These are phyloP conservation scores for Xerus rutilus DNA, from an alignment of 2,797 vertebrate species.

Conservation along the genomic window DNA sequence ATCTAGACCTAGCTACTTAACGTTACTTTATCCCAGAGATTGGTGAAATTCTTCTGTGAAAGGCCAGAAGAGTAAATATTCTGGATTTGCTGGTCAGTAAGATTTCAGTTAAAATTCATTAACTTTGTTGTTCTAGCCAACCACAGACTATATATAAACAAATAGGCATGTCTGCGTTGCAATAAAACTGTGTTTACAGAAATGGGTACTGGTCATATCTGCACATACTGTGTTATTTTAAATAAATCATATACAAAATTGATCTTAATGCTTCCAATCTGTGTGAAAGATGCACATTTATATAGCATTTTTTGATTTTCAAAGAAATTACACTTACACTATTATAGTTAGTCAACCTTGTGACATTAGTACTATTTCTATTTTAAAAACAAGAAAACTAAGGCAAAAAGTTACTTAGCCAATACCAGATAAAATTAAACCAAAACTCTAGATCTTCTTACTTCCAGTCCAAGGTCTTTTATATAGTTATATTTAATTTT, in stretches of 20 bases:
- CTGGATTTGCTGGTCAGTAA: conserved; percentile 35
- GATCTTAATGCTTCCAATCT: conserved; percentile 21
- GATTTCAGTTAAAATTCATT: background rate
- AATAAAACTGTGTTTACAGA: conserved; percentile 28
- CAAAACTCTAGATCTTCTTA: conserved; percentile 44
- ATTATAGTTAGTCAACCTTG: conserved; percentile 41
- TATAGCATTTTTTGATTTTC: conserved; percentile 29
- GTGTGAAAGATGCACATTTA: conserved; percentile 38
- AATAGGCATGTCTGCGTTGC: background rate
- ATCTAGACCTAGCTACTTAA: conserved; percentile 35
- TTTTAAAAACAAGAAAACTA: conserved; percentile 16
- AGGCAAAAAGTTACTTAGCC: conserved; percentile 15
- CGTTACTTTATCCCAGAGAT: background rate
- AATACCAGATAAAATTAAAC: conserved; percentile 56
- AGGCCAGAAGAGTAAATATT: conserved; percentile 20
- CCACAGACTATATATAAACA: conserved; percentile 21
- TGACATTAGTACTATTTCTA: background rate
- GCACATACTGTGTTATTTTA: conserved; percentile 55
- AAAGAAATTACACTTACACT: conserved; percentile 55
- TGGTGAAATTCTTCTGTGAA: conserved; percentile 55
- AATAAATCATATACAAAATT: conserved; percentile 49
- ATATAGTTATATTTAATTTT: conserved; percentile 50
- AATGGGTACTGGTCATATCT: conserved; percentile 5
- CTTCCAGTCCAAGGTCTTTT: background rate
- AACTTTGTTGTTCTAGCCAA: background rate